These are phyloP conservation scores for Meghimatium bilineatum DNA, from an alignment of 2,888 invertebrate genomes.

Conservation along the genomic window DNA sequence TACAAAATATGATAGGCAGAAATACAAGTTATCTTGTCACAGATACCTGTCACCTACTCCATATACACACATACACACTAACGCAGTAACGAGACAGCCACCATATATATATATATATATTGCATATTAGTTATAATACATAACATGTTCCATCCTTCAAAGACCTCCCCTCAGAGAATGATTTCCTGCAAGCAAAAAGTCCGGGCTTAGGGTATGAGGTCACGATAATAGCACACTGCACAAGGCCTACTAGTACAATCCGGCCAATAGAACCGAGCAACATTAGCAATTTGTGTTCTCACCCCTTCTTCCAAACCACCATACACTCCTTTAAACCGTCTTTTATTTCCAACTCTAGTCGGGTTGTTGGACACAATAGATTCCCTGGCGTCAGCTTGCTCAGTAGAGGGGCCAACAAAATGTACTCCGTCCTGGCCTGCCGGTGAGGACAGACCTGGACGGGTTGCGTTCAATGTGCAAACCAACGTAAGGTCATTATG, in stretches of 20 bases:
- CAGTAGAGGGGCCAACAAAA: too few species aligned
- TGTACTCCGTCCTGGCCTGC: background rate
- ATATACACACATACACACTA: too few species aligned
- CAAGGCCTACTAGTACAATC: slow-evolving; percentile 1
- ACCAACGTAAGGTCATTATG: slow-evolving; percentile 38
- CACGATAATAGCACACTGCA: background rate
- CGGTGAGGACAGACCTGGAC: background rate
- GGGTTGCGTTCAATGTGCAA: slow-evolving; percentile 10
- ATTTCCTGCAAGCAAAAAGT: background rate
- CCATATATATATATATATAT: too few species aligned
- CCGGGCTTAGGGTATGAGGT: slow-evolving; percentile 1
- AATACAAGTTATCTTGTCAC: too few species aligned
- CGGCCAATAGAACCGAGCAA: slow-evolving; percentile 15
- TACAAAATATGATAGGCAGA: too few species aligned
- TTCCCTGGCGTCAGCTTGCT: slow-evolving; percentile 23
- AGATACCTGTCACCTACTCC: too few species aligned
- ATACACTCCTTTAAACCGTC: background rate
- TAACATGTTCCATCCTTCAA: background rate
- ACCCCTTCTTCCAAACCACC: background rate
- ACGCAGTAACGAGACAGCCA: too few species aligned
- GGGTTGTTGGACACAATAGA: slow-evolving; percentile 28
- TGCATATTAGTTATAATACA: too few species aligned
- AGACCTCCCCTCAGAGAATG: background rate
- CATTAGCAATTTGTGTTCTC: background rate
- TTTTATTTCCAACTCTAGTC: background rate